phyloP scores from a whole-genome alignment of 2,888 invertebrate genomes.

The Ectemnius cavifrons region DNA sequence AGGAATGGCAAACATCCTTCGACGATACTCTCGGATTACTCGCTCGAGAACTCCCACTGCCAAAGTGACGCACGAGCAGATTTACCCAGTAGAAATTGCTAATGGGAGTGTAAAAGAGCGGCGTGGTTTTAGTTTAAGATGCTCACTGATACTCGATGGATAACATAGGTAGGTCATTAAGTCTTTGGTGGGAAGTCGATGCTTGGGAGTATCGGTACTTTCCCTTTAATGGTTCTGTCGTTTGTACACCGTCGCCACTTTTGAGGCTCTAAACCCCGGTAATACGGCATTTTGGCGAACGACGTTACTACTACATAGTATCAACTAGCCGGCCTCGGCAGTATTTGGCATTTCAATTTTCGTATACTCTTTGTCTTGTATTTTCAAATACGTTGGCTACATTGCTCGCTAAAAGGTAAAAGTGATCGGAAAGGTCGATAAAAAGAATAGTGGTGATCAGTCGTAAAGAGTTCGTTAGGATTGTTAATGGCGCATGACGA shows the following conservation, averaged over 20 bases:
- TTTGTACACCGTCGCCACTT: too few relatives aligned
- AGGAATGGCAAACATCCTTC: constrained; percentile 12
- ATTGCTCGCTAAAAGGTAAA: neutral
- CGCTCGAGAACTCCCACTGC: too few relatives aligned
- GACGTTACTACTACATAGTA: neutral
- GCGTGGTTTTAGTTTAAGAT: neutral
- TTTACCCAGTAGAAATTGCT: too few relatives aligned
- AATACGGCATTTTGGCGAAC: neutral
- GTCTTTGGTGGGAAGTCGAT: neutral
- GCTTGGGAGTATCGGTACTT: constrained; percentile 1
- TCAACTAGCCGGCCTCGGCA: neutral
- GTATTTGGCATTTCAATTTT: neutral
- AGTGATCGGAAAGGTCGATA: too few relatives aligned
- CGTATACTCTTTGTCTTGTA: neutral
- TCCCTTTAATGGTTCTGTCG: constrained; percentile 1
- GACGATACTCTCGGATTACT: too few relatives aligned
- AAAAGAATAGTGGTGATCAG: too few relatives aligned
- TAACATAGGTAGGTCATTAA: neutral
- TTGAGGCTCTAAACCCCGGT: neutral
- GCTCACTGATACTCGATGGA: neutral
- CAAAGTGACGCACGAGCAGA: too few relatives aligned
- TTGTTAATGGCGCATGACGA: constrained; percentile 51
- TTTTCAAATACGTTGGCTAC: neutral
- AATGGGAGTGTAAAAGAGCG: neutral
- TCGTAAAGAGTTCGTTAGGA: constrained; percentile 10